Evolutionary conservation across 2,113 vertebrate species (phyloP).

Genomic region (Raja brachyura): DNA sequence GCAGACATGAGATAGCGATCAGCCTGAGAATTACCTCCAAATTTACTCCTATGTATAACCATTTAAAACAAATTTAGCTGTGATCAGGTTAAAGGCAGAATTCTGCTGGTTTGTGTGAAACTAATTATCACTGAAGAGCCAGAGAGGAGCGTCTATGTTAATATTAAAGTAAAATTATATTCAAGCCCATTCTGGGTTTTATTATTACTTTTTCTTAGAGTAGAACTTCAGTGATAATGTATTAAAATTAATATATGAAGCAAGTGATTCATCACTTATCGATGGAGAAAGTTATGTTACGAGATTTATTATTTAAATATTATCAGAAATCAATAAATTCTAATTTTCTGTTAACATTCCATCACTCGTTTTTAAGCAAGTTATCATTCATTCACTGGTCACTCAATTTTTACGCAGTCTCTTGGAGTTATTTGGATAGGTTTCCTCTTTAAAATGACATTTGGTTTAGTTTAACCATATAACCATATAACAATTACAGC

Average conservation of each 20-base stretch:
- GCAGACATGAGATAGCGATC: neutral
- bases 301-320: constrained; percentile 8
- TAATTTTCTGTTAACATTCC: neutral
- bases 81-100: neutral
- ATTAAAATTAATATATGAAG: neutral
- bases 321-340: neutral
- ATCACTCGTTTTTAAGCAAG: neutral
- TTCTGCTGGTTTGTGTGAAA: neutral
- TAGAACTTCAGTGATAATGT: neutral
- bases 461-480: too few relatives aligned
- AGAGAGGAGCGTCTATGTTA: neutral
- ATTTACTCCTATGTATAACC: neutral
- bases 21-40: neutral
- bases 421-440: neutral
- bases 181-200: neutral
- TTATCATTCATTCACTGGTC: neutral
- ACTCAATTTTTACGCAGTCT: neutral
- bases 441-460: neutral
- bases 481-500: too few relatives aligned
- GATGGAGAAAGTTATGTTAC: neutral
- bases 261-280: neutral
- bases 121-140: neutral
- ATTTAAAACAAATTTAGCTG: neutral
- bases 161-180: neutral
- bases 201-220: neutral